Evolutionary conservation across 2,113 vertebrate species (phyloP).

Genomic region (Peucedramus taeniatus): DNA sequence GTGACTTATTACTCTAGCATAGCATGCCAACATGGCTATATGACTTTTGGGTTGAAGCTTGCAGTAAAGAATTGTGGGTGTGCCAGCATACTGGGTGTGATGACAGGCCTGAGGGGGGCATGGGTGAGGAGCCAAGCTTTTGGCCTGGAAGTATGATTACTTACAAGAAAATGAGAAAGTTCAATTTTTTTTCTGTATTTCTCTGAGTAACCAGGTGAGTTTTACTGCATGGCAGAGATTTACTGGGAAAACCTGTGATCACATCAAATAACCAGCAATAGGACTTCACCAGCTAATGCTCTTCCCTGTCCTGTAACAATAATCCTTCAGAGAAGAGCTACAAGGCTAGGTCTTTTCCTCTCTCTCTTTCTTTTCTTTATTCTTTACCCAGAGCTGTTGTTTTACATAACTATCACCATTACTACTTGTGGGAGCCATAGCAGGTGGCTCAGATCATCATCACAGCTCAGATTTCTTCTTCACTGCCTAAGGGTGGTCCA

Average conservation of each 20-base stretch:
- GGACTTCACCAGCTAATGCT: not conserved
- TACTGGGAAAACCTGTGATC: not conserved
- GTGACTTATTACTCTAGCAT: not conserved
- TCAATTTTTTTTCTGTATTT: not conserved
- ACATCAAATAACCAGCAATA: not conserved
- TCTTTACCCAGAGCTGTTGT: not conserved
- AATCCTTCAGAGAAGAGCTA: not conserved
- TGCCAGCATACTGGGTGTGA: not conserved
- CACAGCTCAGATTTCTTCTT: not conserved
- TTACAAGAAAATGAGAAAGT: not conserved
- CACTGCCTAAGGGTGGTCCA: not conserved
- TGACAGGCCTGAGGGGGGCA: not conserved
- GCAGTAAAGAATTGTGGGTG: not conserved
- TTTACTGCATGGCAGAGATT: not conserved
- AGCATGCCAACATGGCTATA: not conserved
- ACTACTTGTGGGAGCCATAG: not conserved
- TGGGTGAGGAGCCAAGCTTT: not conserved
- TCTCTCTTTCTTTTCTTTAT: no score
- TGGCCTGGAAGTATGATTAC: not conserved
- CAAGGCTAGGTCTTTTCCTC: not conserved
- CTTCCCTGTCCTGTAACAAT: not conserved
- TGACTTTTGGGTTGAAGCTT: not conserved
- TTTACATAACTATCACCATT: not conserved
- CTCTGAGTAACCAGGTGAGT: not conserved
- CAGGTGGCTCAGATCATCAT: not conserved